A percentile compares a stretch with the other conserved stretches of the same genome.
Conservation (phyloP, 2,113 vertebrate genomes). For the Panthera uncia region DNA sequence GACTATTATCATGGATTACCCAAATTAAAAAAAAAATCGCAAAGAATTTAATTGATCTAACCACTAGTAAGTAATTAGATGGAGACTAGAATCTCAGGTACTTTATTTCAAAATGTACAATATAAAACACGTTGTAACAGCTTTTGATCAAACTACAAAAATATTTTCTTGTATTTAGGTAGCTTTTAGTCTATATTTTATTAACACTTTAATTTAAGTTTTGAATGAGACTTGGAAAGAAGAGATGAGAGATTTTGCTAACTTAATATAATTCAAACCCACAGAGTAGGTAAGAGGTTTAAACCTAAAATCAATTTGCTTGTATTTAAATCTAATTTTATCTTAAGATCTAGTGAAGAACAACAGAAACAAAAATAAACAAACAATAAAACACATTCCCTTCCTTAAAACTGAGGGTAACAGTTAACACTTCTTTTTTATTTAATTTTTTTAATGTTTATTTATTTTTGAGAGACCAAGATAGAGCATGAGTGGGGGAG, state of each 20-base stretch:
- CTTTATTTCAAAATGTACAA: neutral
- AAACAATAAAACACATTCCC: neutral
- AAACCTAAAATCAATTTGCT: neutral
- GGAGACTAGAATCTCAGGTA: neutral
- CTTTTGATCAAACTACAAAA: neutral
- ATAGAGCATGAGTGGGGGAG: too few relatives aligned
- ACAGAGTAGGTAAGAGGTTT: neutral
- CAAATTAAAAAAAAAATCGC: neutral
- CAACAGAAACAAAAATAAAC: neutral
- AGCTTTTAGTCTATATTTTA: neutral
- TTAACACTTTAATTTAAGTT: neutral
- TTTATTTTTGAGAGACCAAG: too few relatives aligned
- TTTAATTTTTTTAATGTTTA: too few relatives aligned
- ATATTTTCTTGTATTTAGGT: neutral
- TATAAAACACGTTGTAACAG: neutral
- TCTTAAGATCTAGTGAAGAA: neutral
- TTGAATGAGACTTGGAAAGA: neutral
- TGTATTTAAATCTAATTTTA: neutral
- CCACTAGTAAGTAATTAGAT: neutral
- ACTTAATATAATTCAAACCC: neutral
- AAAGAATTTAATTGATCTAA: neutral
- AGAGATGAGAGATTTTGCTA: neutral
- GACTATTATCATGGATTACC: neutral
- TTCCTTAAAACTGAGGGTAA: neutral
- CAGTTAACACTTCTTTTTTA: neutral